Evolutionary conservation across 2,888 invertebrate species (phyloP).

Genomic region (Plebejus anna): DNA sequence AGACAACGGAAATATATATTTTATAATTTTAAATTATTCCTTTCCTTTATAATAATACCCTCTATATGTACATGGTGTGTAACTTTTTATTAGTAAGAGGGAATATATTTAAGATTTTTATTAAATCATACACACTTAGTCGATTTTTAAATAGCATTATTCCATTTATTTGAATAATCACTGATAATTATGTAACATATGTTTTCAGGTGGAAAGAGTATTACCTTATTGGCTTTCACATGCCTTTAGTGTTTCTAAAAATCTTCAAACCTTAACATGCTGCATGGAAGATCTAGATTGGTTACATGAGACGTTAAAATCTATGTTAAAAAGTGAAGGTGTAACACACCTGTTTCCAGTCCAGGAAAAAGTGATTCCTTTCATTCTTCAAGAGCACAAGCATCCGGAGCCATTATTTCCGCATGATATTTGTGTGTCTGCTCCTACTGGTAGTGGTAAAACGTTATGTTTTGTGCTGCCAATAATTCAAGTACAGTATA

Average conservation of each 20-base stretch:
- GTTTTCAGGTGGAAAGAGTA: conserved; percentile 84
- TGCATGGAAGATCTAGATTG: conserved; percentile 78
- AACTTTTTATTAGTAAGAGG: too few relatives aligned
- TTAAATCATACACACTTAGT: not conserved
- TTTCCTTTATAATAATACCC: too few relatives aligned
- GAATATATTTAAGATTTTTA: too few relatives aligned
- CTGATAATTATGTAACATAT: conserved; percentile 14
- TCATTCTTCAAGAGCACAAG: conserved; percentile 83
- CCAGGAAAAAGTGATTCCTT: conserved; percentile 88
- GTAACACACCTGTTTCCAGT: conserved; percentile 91
- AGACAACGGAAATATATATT: too few relatives aligned
- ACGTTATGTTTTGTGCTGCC: conserved; percentile 97
- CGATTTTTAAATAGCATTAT: not conserved
- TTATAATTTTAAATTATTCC: too few relatives aligned
- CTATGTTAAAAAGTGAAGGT: conserved; percentile 84
- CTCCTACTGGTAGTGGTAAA: conserved; percentile 98
- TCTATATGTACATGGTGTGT: too few relatives aligned
- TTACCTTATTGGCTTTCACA: conserved; percentile 93
- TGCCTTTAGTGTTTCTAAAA: conserved; percentile 88
- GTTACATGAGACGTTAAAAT: conserved; percentile 82
- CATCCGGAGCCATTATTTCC: conserved; percentile 84
- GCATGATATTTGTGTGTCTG: conserved; percentile 96
- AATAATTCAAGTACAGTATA: conserved; percentile 83
- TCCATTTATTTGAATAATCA: not conserved
- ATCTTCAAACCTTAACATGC: conserved; percentile 79